Conservation (phyloP, 1,140 invertebrate genomes). For the Trichonephila clavata region DNA sequence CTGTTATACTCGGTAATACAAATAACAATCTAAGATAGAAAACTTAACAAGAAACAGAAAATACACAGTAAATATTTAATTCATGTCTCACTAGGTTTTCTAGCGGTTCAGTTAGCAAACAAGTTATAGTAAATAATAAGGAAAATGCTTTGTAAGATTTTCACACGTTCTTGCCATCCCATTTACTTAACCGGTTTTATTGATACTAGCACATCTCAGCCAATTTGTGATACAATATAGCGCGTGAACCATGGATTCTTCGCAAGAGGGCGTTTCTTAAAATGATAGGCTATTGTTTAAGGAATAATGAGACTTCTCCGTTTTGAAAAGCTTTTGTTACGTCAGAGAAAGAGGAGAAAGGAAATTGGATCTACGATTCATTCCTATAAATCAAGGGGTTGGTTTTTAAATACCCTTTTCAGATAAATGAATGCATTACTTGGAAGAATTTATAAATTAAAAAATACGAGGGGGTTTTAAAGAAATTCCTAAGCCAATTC, state of each 20-base stretch:
- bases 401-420: too few species aligned
- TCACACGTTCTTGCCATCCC: not conserved
- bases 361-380: not conserved
- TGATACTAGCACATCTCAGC: not conserved
- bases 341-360: not conserved
- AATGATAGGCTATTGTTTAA: not conserved
- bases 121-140: not conserved
- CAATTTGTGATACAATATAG: conserved; percentile 22
- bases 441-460: too few species aligned
- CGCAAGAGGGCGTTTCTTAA: not conserved
- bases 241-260: not conserved
- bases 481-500: too few species aligned
- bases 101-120: too few species aligned
- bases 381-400: too few species aligned
- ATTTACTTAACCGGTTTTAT: not conserved
- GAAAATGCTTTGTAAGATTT: not conserved
- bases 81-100: too few species aligned
- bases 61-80: too few species aligned
- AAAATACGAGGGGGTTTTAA: too few species aligned
- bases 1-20: too few species aligned
- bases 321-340: not conserved
- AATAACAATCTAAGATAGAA: too few species aligned
- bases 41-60: too few species aligned
- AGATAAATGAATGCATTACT: too few species aligned
- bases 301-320: not conserved